Percentiles rank a stretch among this genome's conserved stretches.
These are phyloP conservation scores for Aelia acuminata DNA, from an alignment of 2,888 invertebrate genomes.

Conservation along the genomic window DNA sequence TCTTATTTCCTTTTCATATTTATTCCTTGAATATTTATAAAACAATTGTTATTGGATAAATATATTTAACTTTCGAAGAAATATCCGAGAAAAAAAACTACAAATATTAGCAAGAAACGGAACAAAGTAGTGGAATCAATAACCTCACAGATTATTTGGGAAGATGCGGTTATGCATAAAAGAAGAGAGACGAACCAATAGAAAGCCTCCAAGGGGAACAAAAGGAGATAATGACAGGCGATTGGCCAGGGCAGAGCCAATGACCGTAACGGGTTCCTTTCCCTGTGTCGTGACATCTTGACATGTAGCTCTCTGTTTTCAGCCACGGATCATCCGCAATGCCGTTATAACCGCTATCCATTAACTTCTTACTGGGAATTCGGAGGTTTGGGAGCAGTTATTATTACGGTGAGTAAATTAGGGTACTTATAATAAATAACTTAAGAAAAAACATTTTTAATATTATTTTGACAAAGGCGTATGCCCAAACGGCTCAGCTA, in stretches of 20 bases:
- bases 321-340: background rate
- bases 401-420: no score
- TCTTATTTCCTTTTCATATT: no score
- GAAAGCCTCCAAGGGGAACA: background rate
- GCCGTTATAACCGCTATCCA: background rate
- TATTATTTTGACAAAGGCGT: no score
- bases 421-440: no score
- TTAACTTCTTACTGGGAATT: background rate
- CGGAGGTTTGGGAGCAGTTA: no score
- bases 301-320: background rate
- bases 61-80: no score
- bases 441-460: no score
- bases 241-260: background rate
- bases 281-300: background rate
- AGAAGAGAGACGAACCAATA: background rate
- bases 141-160: background rate
- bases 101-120: no score
- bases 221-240: conserved; percentile 8
- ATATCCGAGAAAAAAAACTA: no score
- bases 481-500: no score
- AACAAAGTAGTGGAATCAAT: background rate
- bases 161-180: background rate
- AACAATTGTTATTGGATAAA: no score
- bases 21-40: no score
- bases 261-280: conserved; percentile 3